Evolutionary conservation across 2,888 invertebrate genomes (phyloP), one percentile per base, ranked within the genome.

Genomic region (Drosophila mercatorum): DNA sequence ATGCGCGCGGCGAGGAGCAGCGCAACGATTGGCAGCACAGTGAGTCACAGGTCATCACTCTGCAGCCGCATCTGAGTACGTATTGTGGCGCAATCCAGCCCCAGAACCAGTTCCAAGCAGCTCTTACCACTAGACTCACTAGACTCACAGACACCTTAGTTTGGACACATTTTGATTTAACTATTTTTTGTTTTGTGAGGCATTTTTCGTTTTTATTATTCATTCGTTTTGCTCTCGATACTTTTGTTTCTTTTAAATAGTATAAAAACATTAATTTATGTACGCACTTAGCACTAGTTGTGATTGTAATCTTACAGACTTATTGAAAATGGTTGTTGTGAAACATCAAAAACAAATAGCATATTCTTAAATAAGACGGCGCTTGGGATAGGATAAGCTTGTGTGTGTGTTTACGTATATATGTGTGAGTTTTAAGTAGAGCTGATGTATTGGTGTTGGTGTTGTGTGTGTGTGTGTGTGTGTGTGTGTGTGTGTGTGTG

Each of bases 11-110:
- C 81, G 96, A 96, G 78, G 96, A 97, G 89, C 95, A 95, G 14
- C 94, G 96, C 80, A 95, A 95, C 65, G 96, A 96, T 89, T 97
- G 97, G 97, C 96, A 96, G 93, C 96, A 96, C 92, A 94, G 95
- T 95, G 94, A 95, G 95, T 94, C 88, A 72, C 92, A 93, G 91
- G 91, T 92, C 80, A 83, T 92, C 81, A 84, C 93, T 89, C 91
- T 92, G 86, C 93, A 92, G 90, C 93, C 93, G 69, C 92, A 93
- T 92, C 91, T 93, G 90, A 92, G 93, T 93, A 93, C 92, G 91
- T 91, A 91, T 91, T 91, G 86, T 81, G 91, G 90, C 90, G 88
- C 91, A 91, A 91, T 88, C 88, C 83, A 80, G 78, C 65, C 63
- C 46, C 7, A 38, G 7, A 46, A 41, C 46, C 49, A 53, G 17